Evolutionary conservation across 2,888 invertebrate genomes (phyloP).

Genomic region (Cataglyphis cursor): DNA sequence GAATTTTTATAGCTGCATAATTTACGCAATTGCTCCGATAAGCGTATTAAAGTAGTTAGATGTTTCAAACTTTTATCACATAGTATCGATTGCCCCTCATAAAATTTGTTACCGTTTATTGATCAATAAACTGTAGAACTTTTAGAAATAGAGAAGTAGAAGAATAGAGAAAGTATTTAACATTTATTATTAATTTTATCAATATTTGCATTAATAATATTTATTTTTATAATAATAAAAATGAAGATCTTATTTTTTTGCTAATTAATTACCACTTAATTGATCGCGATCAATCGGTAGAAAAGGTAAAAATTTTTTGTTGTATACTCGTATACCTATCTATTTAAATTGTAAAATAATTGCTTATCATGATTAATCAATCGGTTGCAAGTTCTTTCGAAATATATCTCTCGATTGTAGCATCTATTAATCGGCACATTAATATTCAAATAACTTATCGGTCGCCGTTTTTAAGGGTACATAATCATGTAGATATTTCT

Average conservation of each 20-base stretch:
- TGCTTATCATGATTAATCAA: constrained; percentile 2
- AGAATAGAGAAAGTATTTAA: background rate
- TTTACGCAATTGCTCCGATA: constrained; percentile 14
- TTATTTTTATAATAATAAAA: constrained; percentile 7
- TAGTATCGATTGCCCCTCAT: background rate
- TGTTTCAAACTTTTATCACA: constrained; percentile 18
- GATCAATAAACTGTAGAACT: background rate
- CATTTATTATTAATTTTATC: constrained; percentile 1
- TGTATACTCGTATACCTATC: background rate
- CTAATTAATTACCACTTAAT: constrained; percentile 18
- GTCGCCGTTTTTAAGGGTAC: background rate
- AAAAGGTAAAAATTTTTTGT: constrained; percentile 19
- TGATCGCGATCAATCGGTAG: background rate
- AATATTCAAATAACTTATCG: constrained; percentile 37
- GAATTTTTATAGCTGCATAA: constrained; percentile 23
- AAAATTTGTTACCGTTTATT: constrained; percentile 7
- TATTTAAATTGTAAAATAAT: constrained; percentile 28
- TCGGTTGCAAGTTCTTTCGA: constrained; percentile 9
- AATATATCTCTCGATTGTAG: constrained; percentile 15
- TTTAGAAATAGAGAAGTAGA: background rate
- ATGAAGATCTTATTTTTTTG: constrained; percentile 15
- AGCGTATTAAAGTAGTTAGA: background rate
- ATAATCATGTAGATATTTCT: constrained; percentile 12
- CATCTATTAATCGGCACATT: constrained; percentile 11
- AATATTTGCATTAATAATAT: constrained; percentile 12